Evolutionary conservation across 2,888 invertebrate species (phyloP).

Genomic region (Ellobium chinense): DNA sequence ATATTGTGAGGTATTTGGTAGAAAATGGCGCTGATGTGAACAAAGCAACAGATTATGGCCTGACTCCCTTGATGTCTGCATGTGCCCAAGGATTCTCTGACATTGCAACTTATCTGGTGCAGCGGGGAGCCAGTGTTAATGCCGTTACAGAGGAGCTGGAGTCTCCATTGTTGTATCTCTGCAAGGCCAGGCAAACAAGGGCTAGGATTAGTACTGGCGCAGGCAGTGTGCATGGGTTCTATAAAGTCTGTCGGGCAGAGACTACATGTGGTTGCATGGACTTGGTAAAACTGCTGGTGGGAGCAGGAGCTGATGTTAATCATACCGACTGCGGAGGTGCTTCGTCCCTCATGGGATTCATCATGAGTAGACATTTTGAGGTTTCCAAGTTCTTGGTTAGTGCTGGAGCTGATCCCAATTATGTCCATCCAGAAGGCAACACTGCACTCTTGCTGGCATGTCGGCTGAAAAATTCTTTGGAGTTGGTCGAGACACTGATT

Average conservation of each 20-base stretch:
- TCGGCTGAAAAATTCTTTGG: not conserved
- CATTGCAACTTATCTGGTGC: not conserved
- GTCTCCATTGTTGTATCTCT: not conserved
- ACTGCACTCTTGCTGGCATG: not conserved
- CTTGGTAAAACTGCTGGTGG: conserved; percentile 9
- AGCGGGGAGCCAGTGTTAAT: not conserved
- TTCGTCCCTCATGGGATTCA: not conserved
- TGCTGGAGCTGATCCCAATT: not conserved
- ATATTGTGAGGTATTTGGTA: not conserved
- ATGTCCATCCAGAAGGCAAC: not conserved
- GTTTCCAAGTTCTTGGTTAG: not conserved
- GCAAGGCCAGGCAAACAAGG: not conserved
- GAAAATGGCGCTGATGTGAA: not conserved
- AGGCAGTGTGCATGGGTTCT: not conserved
- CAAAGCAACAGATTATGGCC: not conserved
- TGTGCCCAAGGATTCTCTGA: not conserved
- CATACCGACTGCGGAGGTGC: not conserved
- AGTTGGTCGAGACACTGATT: not conserved
- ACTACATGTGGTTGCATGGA: not conserved
- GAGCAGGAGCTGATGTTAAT: conserved; percentile 8
- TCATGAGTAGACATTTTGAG: not conserved
- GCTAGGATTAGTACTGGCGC: not conserved
- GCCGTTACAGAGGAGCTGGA: not conserved
- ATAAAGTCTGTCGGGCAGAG: not conserved
- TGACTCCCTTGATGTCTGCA: conserved; percentile 9